Evolutionary conservation across 2,888 invertebrate genomes (phyloP).

Genomic region (Boloria selene): DNA sequence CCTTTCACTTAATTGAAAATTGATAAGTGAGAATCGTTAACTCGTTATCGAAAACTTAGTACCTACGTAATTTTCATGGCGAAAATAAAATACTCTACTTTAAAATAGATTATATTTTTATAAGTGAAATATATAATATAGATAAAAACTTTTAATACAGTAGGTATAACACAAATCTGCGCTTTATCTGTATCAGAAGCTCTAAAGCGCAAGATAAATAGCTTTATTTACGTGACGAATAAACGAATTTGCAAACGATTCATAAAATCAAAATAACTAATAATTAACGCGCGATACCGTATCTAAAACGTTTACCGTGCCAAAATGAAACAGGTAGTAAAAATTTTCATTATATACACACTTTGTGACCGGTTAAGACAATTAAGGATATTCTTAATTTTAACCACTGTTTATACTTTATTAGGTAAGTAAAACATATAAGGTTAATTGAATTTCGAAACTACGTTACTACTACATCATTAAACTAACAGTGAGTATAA

Average conservation of each 20-base stretch:
- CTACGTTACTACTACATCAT: slow-evolving; percentile 3
- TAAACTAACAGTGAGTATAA: slow-evolving; percentile 26
- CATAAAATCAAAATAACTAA: slow-evolving; percentile 4
- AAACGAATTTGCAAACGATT: slow-evolving; percentile 4
- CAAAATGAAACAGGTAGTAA: slow-evolving; percentile 6
- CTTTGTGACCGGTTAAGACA: slow-evolving; percentile 1
- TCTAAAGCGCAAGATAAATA: background rate
- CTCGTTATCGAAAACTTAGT: no score
- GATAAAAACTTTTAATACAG: no score
- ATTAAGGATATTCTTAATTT: background rate
- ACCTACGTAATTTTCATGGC: no score
- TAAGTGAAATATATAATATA: no score
- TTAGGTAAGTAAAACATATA: background rate
- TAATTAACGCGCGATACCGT: slow-evolving; percentile 18
- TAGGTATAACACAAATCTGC: background rate
- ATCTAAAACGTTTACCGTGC: slow-evolving; percentile 11
- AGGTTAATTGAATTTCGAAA: slow-evolving; percentile 1
- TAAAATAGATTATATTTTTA: no score
- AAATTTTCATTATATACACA: slow-evolving; percentile 9
- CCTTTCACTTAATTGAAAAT: no score
- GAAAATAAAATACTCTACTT: no score
- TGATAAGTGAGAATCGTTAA: no score
- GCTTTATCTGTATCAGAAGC: no score
- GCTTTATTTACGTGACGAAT: background rate
- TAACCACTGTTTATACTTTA: background rate